Conservation (phyloP, 1,140 invertebrate genomes). For the Magallana gigas region DNA sequence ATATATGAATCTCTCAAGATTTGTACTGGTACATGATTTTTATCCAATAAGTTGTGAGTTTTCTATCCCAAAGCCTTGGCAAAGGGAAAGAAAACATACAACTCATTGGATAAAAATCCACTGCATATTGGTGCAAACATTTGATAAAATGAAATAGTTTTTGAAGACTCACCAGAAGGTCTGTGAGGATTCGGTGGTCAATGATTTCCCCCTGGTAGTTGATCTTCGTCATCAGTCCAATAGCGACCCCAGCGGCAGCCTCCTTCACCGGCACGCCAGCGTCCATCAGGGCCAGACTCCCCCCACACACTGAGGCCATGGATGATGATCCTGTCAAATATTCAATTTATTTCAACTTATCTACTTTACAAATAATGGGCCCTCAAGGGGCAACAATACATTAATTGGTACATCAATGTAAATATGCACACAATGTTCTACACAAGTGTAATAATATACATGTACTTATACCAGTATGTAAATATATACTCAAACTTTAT, state of each 20-base stretch:
- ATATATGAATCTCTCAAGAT: too few species aligned
- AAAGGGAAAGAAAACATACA: neutral
- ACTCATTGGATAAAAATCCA: neutral
- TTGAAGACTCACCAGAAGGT: conserved; percentile 85
- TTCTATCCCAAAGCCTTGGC: too few species aligned
- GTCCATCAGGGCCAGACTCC: conserved; percentile 96
- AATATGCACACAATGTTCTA: too few species aligned
- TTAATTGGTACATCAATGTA: too few species aligned
- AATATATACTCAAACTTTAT: too few species aligned
- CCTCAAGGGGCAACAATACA: too few species aligned
- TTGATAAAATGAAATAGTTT: neutral
- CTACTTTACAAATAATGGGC: too few species aligned
- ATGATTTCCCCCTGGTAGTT: conserved; percentile 80
- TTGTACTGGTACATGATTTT: too few species aligned
- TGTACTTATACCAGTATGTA: too few species aligned
- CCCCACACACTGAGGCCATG: conserved; percentile 98
- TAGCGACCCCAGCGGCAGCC: conserved; percentile 96
- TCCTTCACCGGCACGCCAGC: conserved; percentile 90
- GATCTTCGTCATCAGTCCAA: conserved; percentile 89
- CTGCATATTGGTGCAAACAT: neutral
- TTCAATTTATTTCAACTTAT: too few species aligned
- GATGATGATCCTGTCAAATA: conserved; percentile 89
- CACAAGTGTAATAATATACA: too few species aligned
- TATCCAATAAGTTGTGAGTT: too few species aligned
- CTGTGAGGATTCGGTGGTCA: conserved; percentile 92